Evolutionary conservation across 1,140 invertebrate genomes (phyloP).

Genomic region (Drosophila takahashii): DNA sequence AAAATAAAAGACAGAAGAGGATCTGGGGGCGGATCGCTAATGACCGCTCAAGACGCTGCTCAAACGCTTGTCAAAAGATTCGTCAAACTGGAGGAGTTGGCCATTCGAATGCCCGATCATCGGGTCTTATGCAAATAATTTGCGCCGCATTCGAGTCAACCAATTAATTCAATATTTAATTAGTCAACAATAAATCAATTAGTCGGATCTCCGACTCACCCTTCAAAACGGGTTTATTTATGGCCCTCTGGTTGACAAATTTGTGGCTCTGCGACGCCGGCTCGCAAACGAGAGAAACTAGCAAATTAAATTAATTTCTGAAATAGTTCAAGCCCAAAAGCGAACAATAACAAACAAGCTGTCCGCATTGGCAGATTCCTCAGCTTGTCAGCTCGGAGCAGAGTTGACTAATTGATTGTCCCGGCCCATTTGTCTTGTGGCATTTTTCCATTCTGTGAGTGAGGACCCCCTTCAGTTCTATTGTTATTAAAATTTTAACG

Average conservation of each 20-base stretch:
- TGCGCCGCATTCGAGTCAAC: conserved; percentile 49
- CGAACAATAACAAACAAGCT: conserved; percentile 48
- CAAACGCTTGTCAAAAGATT: conserved; percentile 61
- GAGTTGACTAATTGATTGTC: conserved; percentile 75
- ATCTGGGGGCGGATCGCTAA: conserved; percentile 17
- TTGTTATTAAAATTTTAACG: conserved; percentile 70
- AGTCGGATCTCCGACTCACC: conserved; percentile 39
- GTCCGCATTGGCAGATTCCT: conserved; percentile 43
- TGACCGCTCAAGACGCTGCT: conserved; percentile 53
- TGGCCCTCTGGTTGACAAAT: conserved; percentile 69
- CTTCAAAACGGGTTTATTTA: conserved; percentile 68
- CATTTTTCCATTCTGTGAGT: conserved; percentile 25
- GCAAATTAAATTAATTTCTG: conserved; percentile 76
- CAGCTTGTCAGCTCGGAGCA: conserved; percentile 37
- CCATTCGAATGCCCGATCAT: conserved; percentile 28
- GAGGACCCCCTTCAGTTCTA: conserved; percentile 41
- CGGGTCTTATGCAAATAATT: conserved; percentile 70
- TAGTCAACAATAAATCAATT: conserved; percentile 83
- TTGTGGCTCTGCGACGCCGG: conserved; percentile 38
- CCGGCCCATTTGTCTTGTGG: conserved; percentile 66
- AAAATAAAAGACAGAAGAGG: background rate
- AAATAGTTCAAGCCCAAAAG: conserved; percentile 66
- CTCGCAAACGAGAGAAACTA: conserved; percentile 51
- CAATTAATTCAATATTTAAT: conserved; percentile 83
- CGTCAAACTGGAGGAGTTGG: conserved; percentile 47